Evolutionary conservation across 2,888 invertebrate genomes (phyloP), one percentile per base, ranked within the genome.

Genomic region (Ischnus inquisitorius): DNA sequence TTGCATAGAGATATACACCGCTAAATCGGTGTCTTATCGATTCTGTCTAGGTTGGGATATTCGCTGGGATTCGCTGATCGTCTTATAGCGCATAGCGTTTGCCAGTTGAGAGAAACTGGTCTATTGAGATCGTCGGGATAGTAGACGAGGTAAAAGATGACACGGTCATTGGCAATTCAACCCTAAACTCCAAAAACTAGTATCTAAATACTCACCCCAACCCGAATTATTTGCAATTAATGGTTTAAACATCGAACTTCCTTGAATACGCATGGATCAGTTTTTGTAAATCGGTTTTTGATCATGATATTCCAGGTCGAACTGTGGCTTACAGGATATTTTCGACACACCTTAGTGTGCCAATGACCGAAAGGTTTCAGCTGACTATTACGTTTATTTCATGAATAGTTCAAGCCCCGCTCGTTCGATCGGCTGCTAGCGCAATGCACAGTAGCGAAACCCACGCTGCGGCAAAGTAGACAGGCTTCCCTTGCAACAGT

Each of bases 1-100:
- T 71, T 71, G 39, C 69, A 71, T 71, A 71, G 54, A 71, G 69
- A 60, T 25, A 28, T 60, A 54, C 54, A 71, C 34, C 69, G 51
- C 69, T 54, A 54, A 54, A 34, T 71, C 54, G 12, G 69, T 51
- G 69, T 28, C 54, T 71, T 54, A 71, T 71, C 41, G 69, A 71
- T 71, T 71, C 54, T 54, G 54, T 71, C 69, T 16, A 12, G 54
- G n/a, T 54, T 51, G 69, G 69, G 22, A 71, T 71, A 39, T 39
- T 34, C 34, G 8, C 54, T 34, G 16, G 69, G 39, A 39, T 54
- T 54, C 34, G 22, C 39, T 71, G 54, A 34, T 51, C 51, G 51
- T 34, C 34, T 48, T 16, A 22, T 46, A 67, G 46, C 46, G 14
- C 43, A 46, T 46, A 48, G 48, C 2, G 48, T 16, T 48, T 71